Base-by-base conservation (phyloP, 2,113 vertebrate genomes). In the Lasiurus cinereus region DNA sequence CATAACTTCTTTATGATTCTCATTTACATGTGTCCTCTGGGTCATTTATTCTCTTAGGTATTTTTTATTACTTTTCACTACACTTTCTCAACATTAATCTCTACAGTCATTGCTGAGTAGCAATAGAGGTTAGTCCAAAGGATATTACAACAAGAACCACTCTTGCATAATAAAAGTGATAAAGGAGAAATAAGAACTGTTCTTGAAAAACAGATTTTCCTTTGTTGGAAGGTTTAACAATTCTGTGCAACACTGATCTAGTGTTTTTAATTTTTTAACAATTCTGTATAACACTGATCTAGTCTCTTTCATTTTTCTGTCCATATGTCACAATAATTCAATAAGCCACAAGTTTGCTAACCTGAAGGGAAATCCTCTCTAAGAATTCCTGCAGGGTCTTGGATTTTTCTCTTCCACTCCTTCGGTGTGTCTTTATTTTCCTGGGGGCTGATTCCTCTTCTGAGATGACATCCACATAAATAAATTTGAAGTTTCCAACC, bases 401-500 rank as follows among this genome's bases (percentile, higher is more conserved):
- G 1, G 99, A 98, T 72, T 98, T 98, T 84, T 98, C 98, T 52
- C 80, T 97, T 88, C 96, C 98, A 95, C 97, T 98, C 90, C 82
- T 97, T 95, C 96, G 96, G 27, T 95, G 96, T 0, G 76, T 43
- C 96, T 98, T 98, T 96, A 98, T 98, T 96, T 98, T 99, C 96
- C 52, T 98, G 97, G 98, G 98, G 48, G 96, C 88, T 5, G 88
- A 59, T 93, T 98, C 98, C 22, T 98, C 98, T 96, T 98, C 98
- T 76, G 88, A 98, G 95, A 98, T 99, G 69, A 99, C 84, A 86
- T 99, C 99, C 94, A 99, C 99, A 0, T 99, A 99, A 97, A 99
- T 99, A 95, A 99, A 99, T 97, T 99, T 99, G 97, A 99, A 99
- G 96, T 98, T 99, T 88, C 99, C 99, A 27, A 99, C 97, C 96